Conservation (phyloP, 2,113 vertebrate species). For the Gymnocephalus cernua region DNA sequence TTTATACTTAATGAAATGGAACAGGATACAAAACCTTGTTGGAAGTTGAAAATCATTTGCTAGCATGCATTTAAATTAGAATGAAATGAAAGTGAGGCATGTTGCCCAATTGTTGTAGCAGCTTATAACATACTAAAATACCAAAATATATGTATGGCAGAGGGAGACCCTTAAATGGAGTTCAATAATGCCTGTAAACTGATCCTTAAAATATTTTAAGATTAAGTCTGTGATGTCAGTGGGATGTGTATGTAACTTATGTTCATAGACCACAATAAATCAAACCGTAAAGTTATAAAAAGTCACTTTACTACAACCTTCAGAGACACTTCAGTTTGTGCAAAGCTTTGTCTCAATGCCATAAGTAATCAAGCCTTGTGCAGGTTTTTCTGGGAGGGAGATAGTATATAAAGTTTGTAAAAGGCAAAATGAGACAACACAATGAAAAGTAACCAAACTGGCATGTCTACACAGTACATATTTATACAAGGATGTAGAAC, state of each 20-base stretch:
- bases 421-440: conserved; percentile 31
- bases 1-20: neutral
- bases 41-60: neutral
- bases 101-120: neutral
- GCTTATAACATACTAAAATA: neutral
- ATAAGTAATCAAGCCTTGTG: conserved; percentile 26
- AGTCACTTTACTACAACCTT: conserved; percentile 31
- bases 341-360: conserved; percentile 6
- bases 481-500: conserved; percentile 47
- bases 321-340: conserved; percentile 26
- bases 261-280: conserved; percentile 10
- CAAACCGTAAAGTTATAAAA: conserved; percentile 8
- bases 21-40: neutral
- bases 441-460: conserved; percentile 25
- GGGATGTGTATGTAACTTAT: neutral
- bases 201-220: neutral
- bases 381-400: neutral
- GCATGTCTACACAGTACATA: conserved; percentile 50
- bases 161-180: neutral
- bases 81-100: neutral
- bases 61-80: neutral
- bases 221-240: neutral
- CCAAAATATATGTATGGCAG: neutral
- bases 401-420: neutral
- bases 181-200: neutral